Conservation (phyloP, 2,113 vertebrate genomes). For the Equus quagga region DNA sequence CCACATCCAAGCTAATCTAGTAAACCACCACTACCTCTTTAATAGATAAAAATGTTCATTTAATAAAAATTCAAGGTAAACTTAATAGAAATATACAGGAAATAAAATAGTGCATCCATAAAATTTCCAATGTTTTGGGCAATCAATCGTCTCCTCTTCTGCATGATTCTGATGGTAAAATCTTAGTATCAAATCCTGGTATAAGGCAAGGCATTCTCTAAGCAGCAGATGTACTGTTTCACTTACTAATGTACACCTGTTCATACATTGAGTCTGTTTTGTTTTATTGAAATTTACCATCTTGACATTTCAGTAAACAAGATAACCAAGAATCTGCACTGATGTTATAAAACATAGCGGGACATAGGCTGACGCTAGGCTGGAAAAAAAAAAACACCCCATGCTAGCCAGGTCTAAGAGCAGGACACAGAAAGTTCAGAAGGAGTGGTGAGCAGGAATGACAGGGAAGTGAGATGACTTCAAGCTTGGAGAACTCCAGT, state of each 20-base stretch:
- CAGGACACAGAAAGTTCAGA: background rate
- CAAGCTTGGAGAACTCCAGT: background rate
- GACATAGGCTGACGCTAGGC: background rate
- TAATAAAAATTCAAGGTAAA: slow-evolving; percentile 7
- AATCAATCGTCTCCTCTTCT: background rate
- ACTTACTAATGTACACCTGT: background rate
- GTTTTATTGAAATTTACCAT: background rate
- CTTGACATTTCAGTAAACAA: background rate
- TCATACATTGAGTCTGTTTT: background rate
- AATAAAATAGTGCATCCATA: background rate
- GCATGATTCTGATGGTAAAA: background rate
- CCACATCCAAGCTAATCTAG: background rate
- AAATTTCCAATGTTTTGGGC: background rate
- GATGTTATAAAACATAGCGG: background rate
- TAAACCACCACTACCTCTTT: background rate
- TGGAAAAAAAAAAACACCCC: background rate
- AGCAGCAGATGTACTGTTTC: background rate
- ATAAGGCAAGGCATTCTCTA: background rate
- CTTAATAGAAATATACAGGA: background rate
- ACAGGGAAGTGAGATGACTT: background rate
- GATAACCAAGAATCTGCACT: background rate
- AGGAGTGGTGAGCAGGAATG: background rate
- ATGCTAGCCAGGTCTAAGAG: background rate
- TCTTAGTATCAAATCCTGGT: background rate
- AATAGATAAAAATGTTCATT: background rate